These are phyloP conservation scores for Smutsia temminckii DNA, from an alignment of 2,797 vertebrate genomes.

Conservation along the genomic window DNA sequence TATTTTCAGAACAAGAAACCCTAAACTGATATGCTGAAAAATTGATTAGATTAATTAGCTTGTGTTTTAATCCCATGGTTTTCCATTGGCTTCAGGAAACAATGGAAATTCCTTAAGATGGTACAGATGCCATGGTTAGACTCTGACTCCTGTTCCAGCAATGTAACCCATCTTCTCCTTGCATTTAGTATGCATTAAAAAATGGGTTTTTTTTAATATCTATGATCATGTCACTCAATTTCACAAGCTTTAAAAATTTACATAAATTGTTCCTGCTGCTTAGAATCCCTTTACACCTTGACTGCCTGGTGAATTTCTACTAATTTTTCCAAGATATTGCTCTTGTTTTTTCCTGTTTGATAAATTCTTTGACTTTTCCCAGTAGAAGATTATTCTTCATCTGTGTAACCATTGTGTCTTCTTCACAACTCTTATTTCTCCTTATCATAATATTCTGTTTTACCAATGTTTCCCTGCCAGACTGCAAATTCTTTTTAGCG, in stretches of 20 bases:
- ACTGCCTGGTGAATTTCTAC: neutral
- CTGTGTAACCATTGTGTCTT: neutral
- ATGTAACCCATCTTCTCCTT: neutral
- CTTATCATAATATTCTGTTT: neutral
- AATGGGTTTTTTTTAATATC: neutral
- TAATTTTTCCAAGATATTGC: neutral
- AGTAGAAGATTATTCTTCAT: neutral
- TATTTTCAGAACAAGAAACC: neutral
- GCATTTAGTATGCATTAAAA: neutral
- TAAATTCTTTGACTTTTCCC: neutral
- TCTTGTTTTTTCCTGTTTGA: neutral
- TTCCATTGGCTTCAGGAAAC: neutral
- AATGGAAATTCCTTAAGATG: neutral
- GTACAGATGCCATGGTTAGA: neutral
- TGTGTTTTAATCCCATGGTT: neutral
- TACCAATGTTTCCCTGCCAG: neutral
- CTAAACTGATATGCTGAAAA: neutral
- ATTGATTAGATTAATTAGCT: neutral
- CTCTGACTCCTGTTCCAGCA: neutral
- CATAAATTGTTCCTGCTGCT: neutral
- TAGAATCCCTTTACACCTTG: neutral
- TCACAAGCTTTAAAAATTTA: neutral
- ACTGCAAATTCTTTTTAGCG: neutral
- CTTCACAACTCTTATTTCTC: neutral
- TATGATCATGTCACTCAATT: neutral